Conservation (phyloP, 2,113 vertebrate species). For the Hemibagrus wyckioides region DNA sequence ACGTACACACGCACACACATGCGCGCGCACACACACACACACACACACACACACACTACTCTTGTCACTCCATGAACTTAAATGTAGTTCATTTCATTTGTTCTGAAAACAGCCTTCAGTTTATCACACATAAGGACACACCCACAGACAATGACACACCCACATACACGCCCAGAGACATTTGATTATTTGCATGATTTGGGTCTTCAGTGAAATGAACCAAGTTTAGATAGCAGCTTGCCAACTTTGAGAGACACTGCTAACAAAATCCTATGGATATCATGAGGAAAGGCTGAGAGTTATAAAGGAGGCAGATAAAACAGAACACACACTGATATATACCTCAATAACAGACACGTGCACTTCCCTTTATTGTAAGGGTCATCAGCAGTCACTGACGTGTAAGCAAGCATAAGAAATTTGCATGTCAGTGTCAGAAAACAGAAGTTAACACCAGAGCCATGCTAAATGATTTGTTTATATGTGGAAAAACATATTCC, state of each 20-base stretch:
- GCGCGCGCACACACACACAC: background rate
- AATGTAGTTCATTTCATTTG: background rate
- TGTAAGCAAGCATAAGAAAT: background rate
- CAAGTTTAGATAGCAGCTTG: background rate
- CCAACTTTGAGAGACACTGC: background rate
- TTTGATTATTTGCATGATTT: no score
- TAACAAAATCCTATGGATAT: no score
- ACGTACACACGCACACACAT: background rate
- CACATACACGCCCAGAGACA: background rate
- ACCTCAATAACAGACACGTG: background rate
- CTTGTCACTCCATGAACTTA: background rate
- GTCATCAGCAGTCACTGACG: background rate
- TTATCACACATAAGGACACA: background rate
- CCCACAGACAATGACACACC: background rate
- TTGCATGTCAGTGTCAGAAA: background rate
- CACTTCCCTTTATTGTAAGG: background rate
- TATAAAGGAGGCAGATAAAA: background rate
- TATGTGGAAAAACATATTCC: background rate
- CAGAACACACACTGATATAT: background rate
- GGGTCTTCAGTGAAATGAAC: background rate
- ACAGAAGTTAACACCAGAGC: background rate
- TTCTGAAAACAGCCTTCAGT: background rate
- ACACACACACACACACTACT: slow-evolving; percentile 4
- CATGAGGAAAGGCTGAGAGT: background rate
- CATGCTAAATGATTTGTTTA: background rate